Evolutionary conservation across 2,797 vertebrate species (phyloP), one percentile per base, ranked within the genome.

Genomic region (Chelonia mydas): DNA sequence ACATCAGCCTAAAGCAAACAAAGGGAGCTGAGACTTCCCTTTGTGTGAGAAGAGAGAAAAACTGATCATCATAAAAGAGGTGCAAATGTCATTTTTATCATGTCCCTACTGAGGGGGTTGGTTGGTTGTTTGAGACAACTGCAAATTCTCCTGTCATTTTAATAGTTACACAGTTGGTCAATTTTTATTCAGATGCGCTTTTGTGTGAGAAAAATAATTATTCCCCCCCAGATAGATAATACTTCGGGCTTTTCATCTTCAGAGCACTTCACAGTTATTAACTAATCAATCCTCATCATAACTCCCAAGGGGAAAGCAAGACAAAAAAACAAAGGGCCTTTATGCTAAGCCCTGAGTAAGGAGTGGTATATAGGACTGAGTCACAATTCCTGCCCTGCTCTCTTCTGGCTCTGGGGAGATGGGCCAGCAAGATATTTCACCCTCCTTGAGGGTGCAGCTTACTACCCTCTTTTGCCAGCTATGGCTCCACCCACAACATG

Each of bases 1-100:
- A 89, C 93, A 93, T 74, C 61, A 82, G 49, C 86, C 94, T 95
- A 76, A 90, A 95, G 74, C 86, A 95, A 86, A 91, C 78, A 96
- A 94, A 83, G 41, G 80, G 57, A 88, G 23, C 45, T 11, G 45
- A 37, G 84, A 89, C 88, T 33, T 82, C 80, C 19, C 51, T 80
- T 93, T 90, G 2, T 15, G 53, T 79, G 31, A 4, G 87, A 88
- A 88, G 90, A 83, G 59, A 80, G 51, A 68, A 27, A 51, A 81
- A 41, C 12, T 37, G 61, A 50, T 50, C 81, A 81, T 11, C 81
- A 27, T 31, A 65, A 92, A 90, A 50, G 61, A 90, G 76, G 53
- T 59, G n/a, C 2, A 91, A 91, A 72, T 68, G 12, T 65, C 84
- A 45, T 74, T 83, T 17, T 11, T n/a, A 12, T 47, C 80, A 37